Evolutionary conservation across 1,140 invertebrate genomes (phyloP).

Genomic region (Cepaea nemoralis): DNA sequence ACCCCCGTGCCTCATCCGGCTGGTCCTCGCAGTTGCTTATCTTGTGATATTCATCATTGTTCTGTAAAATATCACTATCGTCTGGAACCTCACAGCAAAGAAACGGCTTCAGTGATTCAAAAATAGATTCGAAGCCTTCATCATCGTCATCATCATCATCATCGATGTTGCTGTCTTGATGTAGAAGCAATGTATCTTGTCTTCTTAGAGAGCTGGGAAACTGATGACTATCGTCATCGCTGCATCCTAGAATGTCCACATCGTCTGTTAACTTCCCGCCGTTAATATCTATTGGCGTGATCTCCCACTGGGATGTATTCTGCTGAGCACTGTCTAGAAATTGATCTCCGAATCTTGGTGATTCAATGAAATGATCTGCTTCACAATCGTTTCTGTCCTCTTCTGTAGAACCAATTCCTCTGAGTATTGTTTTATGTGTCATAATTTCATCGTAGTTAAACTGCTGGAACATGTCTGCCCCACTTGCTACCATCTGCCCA

Average conservation of each 20-base stretch:
- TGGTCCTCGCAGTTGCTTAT: too few species aligned
- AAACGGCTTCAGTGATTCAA: background rate
- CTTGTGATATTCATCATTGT: background rate
- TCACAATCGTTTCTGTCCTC: background rate
- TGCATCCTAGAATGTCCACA: background rate
- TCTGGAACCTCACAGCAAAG: background rate
- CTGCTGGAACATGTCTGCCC: too few species aligned
- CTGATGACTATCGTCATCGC: background rate
- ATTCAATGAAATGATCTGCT: background rate
- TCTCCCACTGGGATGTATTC: too few species aligned
- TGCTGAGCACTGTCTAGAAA: background rate
- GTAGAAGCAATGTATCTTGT: slow-evolving; percentile 1
- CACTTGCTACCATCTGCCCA: too few species aligned
- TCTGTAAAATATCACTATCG: background rate
- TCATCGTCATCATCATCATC: background rate
- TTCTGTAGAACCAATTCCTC: background rate
- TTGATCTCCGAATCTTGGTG: background rate
- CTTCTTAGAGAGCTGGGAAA: background rate
- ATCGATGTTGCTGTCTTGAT: background rate
- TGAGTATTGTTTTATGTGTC: background rate
- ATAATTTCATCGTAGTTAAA: too few species aligned
- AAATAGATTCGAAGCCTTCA: background rate
- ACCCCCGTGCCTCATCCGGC: background rate
- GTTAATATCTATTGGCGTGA: too few species aligned
- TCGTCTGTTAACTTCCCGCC: background rate